These are phyloP conservation scores for Labeo calbasu DNA, from an alignment of 2,797 vertebrate species.

Conservation along the genomic window DNA sequence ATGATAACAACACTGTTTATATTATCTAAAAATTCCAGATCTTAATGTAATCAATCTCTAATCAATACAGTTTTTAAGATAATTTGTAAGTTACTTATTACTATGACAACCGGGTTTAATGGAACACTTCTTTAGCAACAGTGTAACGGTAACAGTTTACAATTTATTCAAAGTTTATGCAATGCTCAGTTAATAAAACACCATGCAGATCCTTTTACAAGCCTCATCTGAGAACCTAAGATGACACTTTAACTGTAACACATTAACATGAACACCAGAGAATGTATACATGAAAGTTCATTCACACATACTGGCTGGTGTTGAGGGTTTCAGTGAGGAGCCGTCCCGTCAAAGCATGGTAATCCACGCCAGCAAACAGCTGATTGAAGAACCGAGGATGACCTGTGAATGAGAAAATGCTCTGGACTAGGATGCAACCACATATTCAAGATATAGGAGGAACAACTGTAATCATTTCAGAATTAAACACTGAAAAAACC, in stretches of 20 bases:
- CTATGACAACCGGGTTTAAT: conserved; percentile 25
- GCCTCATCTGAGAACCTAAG: background rate
- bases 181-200: background rate
- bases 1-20: background rate
- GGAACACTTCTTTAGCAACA: conserved; percentile 30
- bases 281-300: background rate
- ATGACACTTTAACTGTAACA: conserved; percentile 24
- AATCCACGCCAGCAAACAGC: conserved; percentile 85
- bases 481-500: background rate
- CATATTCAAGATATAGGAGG: background rate
- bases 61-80: conserved; percentile 5
- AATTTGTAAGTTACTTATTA: conserved; percentile 35
- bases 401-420: conserved; percentile 68
- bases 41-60: conserved; percentile 5
- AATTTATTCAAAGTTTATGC: background rate
- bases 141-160: background rate
- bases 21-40: background rate
- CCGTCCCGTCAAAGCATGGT: conserved; percentile 83
- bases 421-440: background rate
- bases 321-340: conserved; percentile 87
- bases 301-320: conserved; percentile 83
- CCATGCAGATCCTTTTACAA: background rate
- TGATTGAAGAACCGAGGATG: conserved; percentile 91
- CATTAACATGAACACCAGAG: conserved; percentile 13
- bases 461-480: background rate